Conservation (phyloP, 2,797 vertebrate species). For the Octomys mimax region DNA sequence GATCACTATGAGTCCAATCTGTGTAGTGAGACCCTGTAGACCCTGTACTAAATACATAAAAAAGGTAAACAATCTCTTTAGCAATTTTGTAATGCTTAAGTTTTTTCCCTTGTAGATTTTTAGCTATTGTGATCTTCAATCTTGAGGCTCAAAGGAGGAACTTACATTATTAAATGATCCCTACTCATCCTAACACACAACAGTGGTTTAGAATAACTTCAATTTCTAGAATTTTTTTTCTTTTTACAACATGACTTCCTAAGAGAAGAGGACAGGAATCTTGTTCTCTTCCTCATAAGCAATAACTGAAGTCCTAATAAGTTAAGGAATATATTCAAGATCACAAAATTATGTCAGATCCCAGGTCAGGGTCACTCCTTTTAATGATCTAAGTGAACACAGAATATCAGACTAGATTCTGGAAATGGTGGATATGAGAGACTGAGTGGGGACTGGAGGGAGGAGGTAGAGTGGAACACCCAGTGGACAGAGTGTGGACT, state of each 20-base stretch:
- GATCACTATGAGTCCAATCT: no score
- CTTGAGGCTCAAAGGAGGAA: not conserved
- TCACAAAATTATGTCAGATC: not conserved
- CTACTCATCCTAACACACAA: not conserved
- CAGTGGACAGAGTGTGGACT: conserved; percentile 22
- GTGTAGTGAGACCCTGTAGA: no score
- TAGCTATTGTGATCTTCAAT: conserved; percentile 81
- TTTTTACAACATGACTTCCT: not conserved
- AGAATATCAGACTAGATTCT: not conserved
- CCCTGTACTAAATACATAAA: no score
- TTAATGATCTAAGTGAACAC: not conserved
- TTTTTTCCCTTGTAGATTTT: conserved; percentile 80
- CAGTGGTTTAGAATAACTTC: not conserved
- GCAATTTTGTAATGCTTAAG: conserved; percentile 80
- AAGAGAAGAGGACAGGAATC: not conserved
- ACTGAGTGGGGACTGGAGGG: not conserved
- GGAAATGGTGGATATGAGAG: not conserved
- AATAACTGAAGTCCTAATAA: not conserved
- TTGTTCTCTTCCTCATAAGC: not conserved
- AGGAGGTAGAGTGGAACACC: not conserved
- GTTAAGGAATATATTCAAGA: not conserved
- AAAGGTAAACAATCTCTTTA: conserved; percentile 45
- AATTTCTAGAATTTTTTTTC: not conserved
- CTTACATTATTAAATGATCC: not conserved
- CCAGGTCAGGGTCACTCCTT: not conserved